phyloP scores from a whole-genome alignment of 2,888 invertebrate genomes.

The Hydroisotoma schaefferi region DNA sequence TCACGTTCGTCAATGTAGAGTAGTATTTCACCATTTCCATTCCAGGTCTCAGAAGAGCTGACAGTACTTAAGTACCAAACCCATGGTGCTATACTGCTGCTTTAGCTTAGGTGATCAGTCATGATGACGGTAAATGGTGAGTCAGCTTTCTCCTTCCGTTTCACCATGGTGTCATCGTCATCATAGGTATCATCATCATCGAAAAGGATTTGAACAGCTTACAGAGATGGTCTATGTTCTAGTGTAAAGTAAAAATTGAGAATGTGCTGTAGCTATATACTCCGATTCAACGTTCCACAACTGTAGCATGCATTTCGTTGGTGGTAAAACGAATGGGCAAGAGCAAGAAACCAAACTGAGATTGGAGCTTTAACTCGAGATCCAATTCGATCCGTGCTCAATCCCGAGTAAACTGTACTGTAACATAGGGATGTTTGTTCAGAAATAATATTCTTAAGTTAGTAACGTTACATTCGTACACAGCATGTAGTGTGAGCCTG shows the following conservation, averaged over 20 bases:
- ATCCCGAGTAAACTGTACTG: no score
- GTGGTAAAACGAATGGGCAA: background rate
- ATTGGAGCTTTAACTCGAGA: background rate
- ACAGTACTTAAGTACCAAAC: background rate
- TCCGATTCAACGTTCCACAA: background rate
- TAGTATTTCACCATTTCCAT: background rate
- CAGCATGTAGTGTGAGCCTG: background rate
- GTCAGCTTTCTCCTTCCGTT: slow-evolving; percentile 10
- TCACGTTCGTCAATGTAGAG: background rate
- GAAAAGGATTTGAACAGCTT: slow-evolving; percentile 14
- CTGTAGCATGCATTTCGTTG: background rate
- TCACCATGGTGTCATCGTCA: slow-evolving; percentile 8
- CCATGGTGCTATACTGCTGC: background rate
- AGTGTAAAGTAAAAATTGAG: background rate
- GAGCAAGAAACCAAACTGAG: no score
- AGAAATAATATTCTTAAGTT: no score
- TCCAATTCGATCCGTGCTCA: slow-evolving; percentile 2
- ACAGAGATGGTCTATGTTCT: background rate
- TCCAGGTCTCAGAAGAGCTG: background rate
- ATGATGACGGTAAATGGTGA: background rate
- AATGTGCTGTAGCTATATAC: background rate
- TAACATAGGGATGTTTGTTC: no score
- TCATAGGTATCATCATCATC: slow-evolving; percentile 13
- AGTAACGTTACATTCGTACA: no score
- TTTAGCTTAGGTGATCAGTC: background rate